phyloP scores from a whole-genome alignment of 2,888 invertebrate species.

The Mimumesa dahlbomi region DNA sequence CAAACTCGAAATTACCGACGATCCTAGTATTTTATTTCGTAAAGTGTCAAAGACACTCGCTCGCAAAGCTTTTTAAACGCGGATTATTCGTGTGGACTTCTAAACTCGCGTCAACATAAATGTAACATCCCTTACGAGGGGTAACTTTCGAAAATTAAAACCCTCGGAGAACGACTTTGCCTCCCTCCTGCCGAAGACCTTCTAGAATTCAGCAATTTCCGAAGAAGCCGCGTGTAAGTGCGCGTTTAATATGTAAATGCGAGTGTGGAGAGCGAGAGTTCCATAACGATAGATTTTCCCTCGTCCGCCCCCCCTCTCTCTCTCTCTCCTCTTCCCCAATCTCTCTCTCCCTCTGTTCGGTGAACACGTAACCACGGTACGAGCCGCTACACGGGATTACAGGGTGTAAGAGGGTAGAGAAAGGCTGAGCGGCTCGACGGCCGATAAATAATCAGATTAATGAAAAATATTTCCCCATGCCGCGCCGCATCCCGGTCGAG shows the following conservation, averaged over 20 bases:
- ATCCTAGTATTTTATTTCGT: too few species aligned
- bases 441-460: slow-evolving; percentile 77
- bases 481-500: slow-evolving; percentile 4
- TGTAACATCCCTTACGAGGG: too few species aligned
- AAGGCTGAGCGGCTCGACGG: slow-evolving; percentile 59
- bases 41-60: too few species aligned
- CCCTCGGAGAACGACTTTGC: too few species aligned
- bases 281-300: slow-evolving; percentile 44
- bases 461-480: slow-evolving; percentile 71
- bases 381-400: slow-evolving; percentile 58
- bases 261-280: slow-evolving; percentile 8
- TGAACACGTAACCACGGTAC: slow-evolving; percentile 53
- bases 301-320: slow-evolving; percentile 17
- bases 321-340: slow-evolving; percentile 31
- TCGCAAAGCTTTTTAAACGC: too few species aligned
- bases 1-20: too few species aligned
- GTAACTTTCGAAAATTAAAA: too few species aligned
- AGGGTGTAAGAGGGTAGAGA: slow-evolving; percentile 58
- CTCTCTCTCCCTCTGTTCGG: slow-evolving; percentile 46
- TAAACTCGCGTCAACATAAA: too few species aligned
- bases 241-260: slow-evolving; percentile 46
- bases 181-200: too few species aligned
- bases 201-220: too few species aligned
- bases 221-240: too few species aligned
- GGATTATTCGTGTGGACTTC: too few species aligned